A percentile compares a stretch with the other conserved stretches of the same genome.
These are phyloP conservation scores for Patiria pectinifera DNA, from an alignment of 53 echinoderm and acorn worm species.

Conservation along the genomic window DNA sequence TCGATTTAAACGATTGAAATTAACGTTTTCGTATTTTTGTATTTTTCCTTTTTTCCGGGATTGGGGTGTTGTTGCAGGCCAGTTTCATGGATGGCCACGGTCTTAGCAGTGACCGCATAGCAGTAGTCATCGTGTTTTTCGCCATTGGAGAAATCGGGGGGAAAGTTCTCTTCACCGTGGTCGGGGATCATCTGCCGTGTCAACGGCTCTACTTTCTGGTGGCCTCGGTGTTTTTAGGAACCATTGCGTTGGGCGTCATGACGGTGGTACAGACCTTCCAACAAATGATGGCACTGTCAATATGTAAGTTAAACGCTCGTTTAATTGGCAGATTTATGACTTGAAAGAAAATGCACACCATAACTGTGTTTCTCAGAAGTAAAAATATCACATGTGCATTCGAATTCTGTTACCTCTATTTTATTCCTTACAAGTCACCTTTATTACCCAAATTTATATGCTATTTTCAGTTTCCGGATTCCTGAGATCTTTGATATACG, in stretches of 20 bases:
- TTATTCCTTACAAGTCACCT: neutral
- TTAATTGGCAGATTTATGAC: no score
- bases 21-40: neutral
- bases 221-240: conserved; percentile 3
- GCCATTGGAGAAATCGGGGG: conserved; percentile 29
- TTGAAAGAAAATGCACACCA: no score
- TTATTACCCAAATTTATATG: neutral
- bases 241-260: conserved; percentile 28
- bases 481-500: neutral
- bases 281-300: conserved; percentile 7
- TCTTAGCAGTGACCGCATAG: neutral
- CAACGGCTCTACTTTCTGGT: neutral
- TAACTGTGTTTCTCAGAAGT: no score
- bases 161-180: neutral
- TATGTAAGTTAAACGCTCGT: conserved; percentile 4
- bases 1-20: no score
- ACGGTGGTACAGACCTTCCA: conserved; percentile 4
- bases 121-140: conserved; percentile 31
- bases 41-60: neutral
- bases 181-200: conserved; percentile 17
- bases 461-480: neutral
- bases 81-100: conserved; percentile 39
- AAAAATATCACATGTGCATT: no score
- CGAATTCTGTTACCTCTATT: neutral
- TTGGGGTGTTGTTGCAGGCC: neutral